Conservation (phyloP, 2,797 vertebrate genomes). For the Amphiprion clarkii region DNA sequence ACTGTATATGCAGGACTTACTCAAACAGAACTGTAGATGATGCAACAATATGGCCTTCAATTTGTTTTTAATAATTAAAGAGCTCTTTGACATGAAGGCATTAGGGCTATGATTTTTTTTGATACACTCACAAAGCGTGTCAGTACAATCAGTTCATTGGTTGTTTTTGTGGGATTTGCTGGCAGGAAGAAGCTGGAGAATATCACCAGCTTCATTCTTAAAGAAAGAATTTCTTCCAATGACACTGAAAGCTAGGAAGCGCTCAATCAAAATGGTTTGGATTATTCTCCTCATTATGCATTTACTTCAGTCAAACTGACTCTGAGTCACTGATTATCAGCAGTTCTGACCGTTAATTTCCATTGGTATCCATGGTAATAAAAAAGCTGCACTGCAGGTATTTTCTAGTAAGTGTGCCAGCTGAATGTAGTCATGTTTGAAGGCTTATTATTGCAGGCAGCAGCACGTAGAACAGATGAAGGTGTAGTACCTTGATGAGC, state of each 20-base stretch:
- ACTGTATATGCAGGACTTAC: no score
- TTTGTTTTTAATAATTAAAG: neutral
- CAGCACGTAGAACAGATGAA: no score
- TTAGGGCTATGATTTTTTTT: neutral
- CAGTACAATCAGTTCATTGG: neutral
- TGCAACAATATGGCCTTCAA: neutral
- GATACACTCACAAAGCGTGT: neutral
- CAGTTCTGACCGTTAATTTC: neutral
- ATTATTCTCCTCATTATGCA: no score
- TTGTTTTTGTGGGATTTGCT: neutral
- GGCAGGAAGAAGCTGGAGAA: neutral
- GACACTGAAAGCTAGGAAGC: no score
- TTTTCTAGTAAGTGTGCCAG: neutral
- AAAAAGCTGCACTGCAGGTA: neutral
- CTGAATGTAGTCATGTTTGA: neutral
- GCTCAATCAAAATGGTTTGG: no score
- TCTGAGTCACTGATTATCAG: no score
- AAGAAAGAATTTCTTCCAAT: neutral
- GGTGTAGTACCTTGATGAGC: no score
- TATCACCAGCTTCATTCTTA: neutral
- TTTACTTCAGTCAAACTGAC: neutral
- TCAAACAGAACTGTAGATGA: no score
- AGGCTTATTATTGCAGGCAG: neutral
- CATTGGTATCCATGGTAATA: neutral
- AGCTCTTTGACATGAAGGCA: neutral